Conservation (phyloP, 2,888 invertebrate species). For the Drosophila ezoana region DNA sequence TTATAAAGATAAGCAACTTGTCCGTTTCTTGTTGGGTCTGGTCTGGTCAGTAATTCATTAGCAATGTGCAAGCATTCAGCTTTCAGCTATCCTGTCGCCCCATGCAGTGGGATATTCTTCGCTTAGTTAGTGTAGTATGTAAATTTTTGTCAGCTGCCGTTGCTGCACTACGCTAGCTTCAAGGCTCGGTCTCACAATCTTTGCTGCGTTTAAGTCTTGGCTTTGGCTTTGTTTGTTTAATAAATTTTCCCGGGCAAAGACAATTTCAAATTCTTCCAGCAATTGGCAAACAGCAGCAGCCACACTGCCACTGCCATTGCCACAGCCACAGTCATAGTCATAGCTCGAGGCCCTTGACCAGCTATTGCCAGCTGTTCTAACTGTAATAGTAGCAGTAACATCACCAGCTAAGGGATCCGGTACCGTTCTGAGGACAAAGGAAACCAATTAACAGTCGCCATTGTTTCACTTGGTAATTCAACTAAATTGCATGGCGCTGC, state of each 20-base stretch:
- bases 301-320: not conserved
- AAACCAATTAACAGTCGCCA: constrained; percentile 84
- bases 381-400: constrained; percentile 37
- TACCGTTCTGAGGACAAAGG: constrained; percentile 77
- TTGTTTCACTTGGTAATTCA: constrained; percentile 84
- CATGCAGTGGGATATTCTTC: constrained; percentile 41
- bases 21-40: constrained; percentile 7
- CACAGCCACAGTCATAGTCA: constrained; percentile 23
- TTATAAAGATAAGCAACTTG: constrained; percentile 66
- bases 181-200: constrained; percentile 44
- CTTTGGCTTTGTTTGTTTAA: constrained; percentile 68
- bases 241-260: constrained; percentile 71
- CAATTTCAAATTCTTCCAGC: constrained; percentile 76
- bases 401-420: constrained; percentile 47
- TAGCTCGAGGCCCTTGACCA: constrained; percentile 42
- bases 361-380: constrained; percentile 39
- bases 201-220: constrained; percentile 34
- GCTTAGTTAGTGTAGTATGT: constrained; percentile 69
- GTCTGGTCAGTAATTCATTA: constrained; percentile 57
- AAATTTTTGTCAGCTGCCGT: constrained; percentile 44
- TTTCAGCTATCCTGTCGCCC: constrained; percentile 46
- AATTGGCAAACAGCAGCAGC: constrained; percentile 71
- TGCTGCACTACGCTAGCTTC: constrained; percentile 26
- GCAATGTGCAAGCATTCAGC: constrained; percentile 50
- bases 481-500: constrained; percentile 77